phyloP scores from a whole-genome alignment of 2,888 invertebrate genomes.

The Coronaproctus castanopsis region DNA sequence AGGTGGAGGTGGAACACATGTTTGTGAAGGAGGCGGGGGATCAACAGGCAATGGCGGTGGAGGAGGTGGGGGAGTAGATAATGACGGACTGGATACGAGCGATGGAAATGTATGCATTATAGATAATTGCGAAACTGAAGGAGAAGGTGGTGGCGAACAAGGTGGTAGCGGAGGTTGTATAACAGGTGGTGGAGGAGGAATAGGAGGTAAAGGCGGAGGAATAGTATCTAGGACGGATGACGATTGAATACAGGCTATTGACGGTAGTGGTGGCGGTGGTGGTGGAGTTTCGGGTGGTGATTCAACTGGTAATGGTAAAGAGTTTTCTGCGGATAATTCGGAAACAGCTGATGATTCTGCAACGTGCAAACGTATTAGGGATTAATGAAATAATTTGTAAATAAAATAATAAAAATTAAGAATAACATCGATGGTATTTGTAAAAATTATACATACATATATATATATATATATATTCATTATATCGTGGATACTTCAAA shows the following conservation, averaged over 20 bases:
- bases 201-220: conserved; percentile 4
- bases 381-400: too few species aligned
- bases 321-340: neutral
- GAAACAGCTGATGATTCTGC: neutral
- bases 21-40: neutral
- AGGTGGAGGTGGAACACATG: too few species aligned
- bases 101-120: neutral
- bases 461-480: too few species aligned
- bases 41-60: neutral
- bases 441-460: too few species aligned
- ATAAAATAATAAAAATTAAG: too few species aligned
- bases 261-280: neutral
- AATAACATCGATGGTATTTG: too few species aligned
- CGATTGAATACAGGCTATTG: neutral
- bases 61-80: conserved; percentile 1
- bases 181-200: conserved; percentile 1
- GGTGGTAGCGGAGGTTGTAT: conserved; percentile 4
- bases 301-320: neutral
- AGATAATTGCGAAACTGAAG: neutral
- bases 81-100: neutral
- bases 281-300: neutral
- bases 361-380: too few species aligned
- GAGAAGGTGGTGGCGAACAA: conserved; percentile 1
- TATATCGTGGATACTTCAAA: too few species aligned
- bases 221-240: neutral